A percentile compares a stretch with the other conserved stretches of the same genome.
phyloP scores from a whole-genome alignment of 2,888 invertebrate genomes.

The Campopleginae sp. region DNA sequence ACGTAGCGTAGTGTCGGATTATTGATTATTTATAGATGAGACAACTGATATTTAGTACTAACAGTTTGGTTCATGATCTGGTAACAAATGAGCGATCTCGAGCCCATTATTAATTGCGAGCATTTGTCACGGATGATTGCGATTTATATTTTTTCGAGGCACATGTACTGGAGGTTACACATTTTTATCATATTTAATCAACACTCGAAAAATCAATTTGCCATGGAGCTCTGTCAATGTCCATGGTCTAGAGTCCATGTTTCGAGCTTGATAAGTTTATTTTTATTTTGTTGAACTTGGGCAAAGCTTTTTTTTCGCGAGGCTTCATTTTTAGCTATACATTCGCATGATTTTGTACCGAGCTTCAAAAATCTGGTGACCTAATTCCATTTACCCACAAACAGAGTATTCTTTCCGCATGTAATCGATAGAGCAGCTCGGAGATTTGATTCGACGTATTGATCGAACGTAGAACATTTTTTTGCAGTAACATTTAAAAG shows the following conservation, averaged over 20 bases:
- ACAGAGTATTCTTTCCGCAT: neutral
- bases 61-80: neutral
- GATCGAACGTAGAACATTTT: neutral
- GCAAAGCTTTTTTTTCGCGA: neutral
- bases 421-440: constrained; percentile 5
- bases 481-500: neutral
- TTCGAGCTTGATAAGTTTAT: neutral
- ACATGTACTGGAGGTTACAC: too few species aligned
- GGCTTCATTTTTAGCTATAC: neutral
- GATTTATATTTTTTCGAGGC: neutral
- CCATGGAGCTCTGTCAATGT: neutral
- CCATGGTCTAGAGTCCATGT: neutral
- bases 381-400: constrained; percentile 27
- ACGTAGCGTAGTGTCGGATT: constrained; percentile 10
- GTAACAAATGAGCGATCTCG: neutral
- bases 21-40: constrained; percentile 29
- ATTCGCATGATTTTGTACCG: neutral
- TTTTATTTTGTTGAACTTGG: neutral
- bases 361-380: constrained; percentile 19
- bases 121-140: neutral
- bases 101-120: neutral
- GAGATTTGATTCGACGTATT: constrained; percentile 19
- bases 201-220: neutral
- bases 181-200: neutral
- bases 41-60: constrained; percentile 13